These are phyloP conservation scores for Phymanthus crucifer DNA, from an alignment of 92 coral and sea anemone genomes.

Conservation along the genomic window DNA sequence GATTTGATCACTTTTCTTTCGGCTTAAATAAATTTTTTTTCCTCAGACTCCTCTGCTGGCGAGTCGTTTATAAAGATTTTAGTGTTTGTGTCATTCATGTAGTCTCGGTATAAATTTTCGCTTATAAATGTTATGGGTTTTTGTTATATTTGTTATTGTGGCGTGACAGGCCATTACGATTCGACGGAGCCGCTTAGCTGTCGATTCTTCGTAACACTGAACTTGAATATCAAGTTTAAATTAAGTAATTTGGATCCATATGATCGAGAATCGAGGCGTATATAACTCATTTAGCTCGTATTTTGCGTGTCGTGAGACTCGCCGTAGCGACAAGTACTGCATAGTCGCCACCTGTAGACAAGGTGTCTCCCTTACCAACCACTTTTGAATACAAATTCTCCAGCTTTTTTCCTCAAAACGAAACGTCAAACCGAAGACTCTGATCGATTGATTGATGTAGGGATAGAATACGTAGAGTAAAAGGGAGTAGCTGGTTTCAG, in stretches of 20 bases:
- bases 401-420: background rate
- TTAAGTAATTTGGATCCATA: background rate
- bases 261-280: background rate
- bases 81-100: too few species aligned
- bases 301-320: background rate
- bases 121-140: too few species aligned
- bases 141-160: background rate
- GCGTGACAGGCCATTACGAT: background rate
- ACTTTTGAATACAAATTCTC: background rate
- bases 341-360: background rate
- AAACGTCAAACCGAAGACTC: conserved; percentile 25
- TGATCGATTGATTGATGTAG: conserved; percentile 12
- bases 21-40: too few species aligned
- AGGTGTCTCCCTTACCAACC: background rate
- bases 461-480: conserved; percentile 3
- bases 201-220: background rate
- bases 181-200: too few species aligned
- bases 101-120: too few species aligned
- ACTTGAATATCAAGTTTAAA: background rate
- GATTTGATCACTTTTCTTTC: too few species aligned
- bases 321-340: background rate
- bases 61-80: too few species aligned
- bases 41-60: too few species aligned
- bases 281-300: background rate
- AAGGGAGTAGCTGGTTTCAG: background rate